Conservation (phyloP, 2,888 invertebrate genomes). For the Tanypteryx hageni region DNA sequence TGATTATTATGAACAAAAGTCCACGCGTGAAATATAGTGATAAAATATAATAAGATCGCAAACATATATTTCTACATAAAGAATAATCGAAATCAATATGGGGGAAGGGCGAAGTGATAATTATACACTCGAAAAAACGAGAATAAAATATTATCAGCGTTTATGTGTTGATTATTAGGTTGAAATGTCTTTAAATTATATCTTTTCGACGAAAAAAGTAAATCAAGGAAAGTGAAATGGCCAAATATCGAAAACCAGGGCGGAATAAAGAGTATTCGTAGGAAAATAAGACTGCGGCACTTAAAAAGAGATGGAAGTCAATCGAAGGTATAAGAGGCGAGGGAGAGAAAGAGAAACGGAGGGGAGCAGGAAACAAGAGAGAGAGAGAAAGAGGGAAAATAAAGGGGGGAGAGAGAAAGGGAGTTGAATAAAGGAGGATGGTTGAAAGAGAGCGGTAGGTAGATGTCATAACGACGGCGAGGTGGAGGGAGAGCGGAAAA, state of each 20-base stretch:
- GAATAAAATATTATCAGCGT: too few species aligned
- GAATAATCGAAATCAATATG: too few species aligned
- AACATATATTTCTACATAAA: too few species aligned
- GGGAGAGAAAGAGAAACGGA: background rate
- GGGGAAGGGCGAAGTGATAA: too few species aligned
- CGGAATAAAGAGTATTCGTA: background rate
- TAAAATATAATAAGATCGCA: too few species aligned
- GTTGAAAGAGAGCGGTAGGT: background rate
- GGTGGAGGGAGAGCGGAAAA: background rate
- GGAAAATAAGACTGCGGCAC: background rate
- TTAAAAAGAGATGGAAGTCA: background rate
- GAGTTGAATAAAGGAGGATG: background rate
- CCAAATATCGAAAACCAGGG: background rate
- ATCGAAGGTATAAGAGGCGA: background rate
- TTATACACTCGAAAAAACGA: too few species aligned
- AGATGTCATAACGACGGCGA: constrained; percentile 19
- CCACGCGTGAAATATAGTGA: too few species aligned
- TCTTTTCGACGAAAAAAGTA: too few species aligned
- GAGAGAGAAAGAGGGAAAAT: background rate
- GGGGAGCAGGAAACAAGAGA: background rate
- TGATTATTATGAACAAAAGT: too few species aligned
- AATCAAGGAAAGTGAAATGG: background rate
- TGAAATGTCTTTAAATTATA: too few species aligned
- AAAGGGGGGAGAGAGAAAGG: background rate
- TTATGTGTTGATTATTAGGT: too few species aligned